Conservation (phyloP, 53 echinoderm and acorn worm species). For the Temnopleurus reevesii region DNA sequence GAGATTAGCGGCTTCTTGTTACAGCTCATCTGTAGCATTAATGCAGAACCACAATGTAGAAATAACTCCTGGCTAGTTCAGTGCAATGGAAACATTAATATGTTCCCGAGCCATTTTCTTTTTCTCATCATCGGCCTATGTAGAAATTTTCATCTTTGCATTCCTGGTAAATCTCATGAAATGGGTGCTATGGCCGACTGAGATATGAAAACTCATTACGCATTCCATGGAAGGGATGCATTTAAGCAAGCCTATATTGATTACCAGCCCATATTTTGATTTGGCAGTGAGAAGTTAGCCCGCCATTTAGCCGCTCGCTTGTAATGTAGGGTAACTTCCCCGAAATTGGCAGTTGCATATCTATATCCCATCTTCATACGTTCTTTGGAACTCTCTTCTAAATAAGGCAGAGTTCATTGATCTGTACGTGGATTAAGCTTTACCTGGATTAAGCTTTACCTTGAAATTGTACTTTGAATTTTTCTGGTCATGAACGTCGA, state of each 20-base stretch:
- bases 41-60: too few species aligned
- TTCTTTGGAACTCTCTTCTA: not conserved
- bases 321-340: not conserved
- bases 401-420: not conserved
- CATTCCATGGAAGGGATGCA: not conserved
- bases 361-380: not conserved
- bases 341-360: not conserved
- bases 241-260: conserved; percentile 1
- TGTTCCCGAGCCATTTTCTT: not conserved
- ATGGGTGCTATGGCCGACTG: not conserved
- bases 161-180: not conserved
- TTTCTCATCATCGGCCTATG: not conserved
- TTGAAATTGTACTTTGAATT: not conserved
- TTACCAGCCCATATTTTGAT: not conserved
- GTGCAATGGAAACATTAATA: not conserved
- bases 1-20: not conserved
- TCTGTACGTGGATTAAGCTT: not conserved
- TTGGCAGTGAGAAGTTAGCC: not conserved
- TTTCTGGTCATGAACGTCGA: not conserved
- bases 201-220: not conserved
- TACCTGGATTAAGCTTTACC: not conserved
- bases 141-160: not conserved
- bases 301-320: not conserved
- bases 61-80: not conserved
- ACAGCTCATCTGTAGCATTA: not conserved